Evolutionary conservation across 2,888 invertebrate species (phyloP), one percentile per base, ranked within the genome.

Genomic region (Eilema sororculum): DNA sequence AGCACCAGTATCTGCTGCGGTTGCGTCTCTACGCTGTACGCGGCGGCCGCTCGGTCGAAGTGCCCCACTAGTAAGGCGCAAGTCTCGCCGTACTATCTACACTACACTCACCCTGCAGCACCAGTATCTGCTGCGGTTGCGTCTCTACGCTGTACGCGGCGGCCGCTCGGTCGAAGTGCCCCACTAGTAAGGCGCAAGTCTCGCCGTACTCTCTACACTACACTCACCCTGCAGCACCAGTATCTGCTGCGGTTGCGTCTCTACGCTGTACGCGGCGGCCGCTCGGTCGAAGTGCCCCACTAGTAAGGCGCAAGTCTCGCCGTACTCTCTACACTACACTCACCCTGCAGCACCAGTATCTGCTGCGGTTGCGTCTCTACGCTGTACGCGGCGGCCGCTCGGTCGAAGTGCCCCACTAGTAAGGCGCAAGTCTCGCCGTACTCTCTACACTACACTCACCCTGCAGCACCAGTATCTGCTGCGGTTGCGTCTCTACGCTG

Each of bases 401-500:
- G 97, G 95, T 99, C 99, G 93, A 99, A 99, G 84, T 99, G 96
- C 81, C 98, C 98, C 6, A 99, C 99, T n/a, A 99, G 95, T 69
- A 99, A 95, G 62, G 98, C 97, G 90, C 99, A 99, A 0, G 99
- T 99, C 95, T 99, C 99, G 87, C 98, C 99, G 95, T 99, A 99
- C 94, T 99, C 99, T n/a, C n/a, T n/a, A 41, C 41, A 12, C 4
- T 41, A 16, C 41, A 69, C 77, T 62, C 52, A 94, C 94, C 94
- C 79, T 94, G 92, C 73, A 94, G 74, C 56, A 94, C 86, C 0
- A 83, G 71, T 28, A 97, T 90, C 91, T 99, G 90, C 41, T 89
- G 89, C 67, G 91, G 88, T 67, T 83, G 84, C n/a, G 87, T 82
- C 81, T 92, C 91, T 13, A 86, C 86, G 79, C 89, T 98, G 91